Evolutionary conservation across 2,113 vertebrate genomes (phyloP), one percentile per base, ranked within the genome.

Genomic region (Hemiprocne comata): DNA sequence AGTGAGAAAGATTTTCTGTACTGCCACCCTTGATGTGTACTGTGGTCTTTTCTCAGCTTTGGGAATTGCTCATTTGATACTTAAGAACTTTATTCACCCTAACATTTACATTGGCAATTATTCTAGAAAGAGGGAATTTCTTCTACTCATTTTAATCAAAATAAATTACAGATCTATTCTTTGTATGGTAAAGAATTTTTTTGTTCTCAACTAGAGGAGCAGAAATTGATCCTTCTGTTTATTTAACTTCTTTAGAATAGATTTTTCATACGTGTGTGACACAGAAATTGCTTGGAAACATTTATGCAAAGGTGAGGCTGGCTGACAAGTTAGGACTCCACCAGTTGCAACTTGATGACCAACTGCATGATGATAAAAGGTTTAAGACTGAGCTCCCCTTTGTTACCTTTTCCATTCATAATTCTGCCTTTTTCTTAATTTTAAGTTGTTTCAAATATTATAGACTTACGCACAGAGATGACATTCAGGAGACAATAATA

Each of bases 131-230:
- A 64, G 9, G 19, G 7, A 75, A 53, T 12, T 92, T 74, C 5
- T 73, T 86, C 71, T 69, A 31, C 20, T 92, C 1, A 26, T 84
- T 90, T 81, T 60, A 94, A 84, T 90, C 91, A 85, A 90, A 85
- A 31, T 53, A 78, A 77, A 79, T 53, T 11, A 57, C 70, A 81
- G 3, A 16, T 8, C 19, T 33, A 0, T 84, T 76, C 7, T 84
- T 84, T n/a, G 6, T 72, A 38, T 57, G 25, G 14, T 57, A 12
- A 64, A 80, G 24, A 60, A 53, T 21, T 40, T 75, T 88, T 26
- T 69, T 91, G 3, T 60, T 94, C 34, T 67, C 72, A 33, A 73
- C 29, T 87, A 44, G 7, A 88, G 46, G 25, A 78, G n/a, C 17
- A 67, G 14, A 61, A 6, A 19, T 20, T 51, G 62, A 36, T 66